These are phyloP conservation scores for Lordiphosa fenestrarum DNA, from an alignment of 2,888 invertebrate species.

Conservation along the genomic window DNA sequence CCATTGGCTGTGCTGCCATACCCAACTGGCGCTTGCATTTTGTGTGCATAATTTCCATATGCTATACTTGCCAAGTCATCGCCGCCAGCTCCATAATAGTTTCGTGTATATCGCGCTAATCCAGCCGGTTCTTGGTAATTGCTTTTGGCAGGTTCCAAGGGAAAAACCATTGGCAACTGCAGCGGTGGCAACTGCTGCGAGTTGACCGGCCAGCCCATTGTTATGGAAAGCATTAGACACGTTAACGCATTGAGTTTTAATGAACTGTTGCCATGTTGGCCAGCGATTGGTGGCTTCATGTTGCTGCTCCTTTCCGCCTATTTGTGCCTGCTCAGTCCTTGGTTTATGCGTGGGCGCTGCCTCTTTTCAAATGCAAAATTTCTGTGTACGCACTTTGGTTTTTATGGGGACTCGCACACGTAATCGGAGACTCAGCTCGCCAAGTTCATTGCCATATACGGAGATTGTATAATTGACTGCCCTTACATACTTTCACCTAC, in stretches of 20 bases:
- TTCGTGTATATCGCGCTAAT: constrained; percentile 59
- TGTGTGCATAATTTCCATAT: constrained; percentile 67
- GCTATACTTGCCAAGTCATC: constrained; percentile 35
- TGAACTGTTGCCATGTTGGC: constrained; percentile 37
- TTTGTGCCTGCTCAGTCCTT: constrained; percentile 19
- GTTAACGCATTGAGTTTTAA: constrained; percentile 66
- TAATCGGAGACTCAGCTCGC: constrained; percentile 34
- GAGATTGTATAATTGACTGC: constrained; percentile 32
- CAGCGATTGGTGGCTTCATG: constrained; percentile 35
- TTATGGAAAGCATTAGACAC: constrained; percentile 40
- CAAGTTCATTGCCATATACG: constrained; percentile 55
- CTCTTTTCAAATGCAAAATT: constrained; percentile 45
- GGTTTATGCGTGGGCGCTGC: constrained; percentile 15
- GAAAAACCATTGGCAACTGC: constrained; percentile 13
- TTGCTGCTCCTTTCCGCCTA: constrained; percentile 8
- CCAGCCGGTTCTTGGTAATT: constrained; percentile 60
- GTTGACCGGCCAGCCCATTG: constrained; percentile 35
- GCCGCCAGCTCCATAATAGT: constrained; percentile 52
- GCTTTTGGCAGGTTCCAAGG: constrained; percentile 39
- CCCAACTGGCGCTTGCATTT: constrained; percentile 22
- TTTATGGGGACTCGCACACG: constrained; percentile 47
- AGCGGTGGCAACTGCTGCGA: constrained; percentile 36
- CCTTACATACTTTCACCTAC: constrained; percentile 55
- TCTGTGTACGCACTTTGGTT: constrained; percentile 21
- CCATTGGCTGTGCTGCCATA: constrained; percentile 41